A percentile compares a stretch with the other conserved stretches of the same genome.
phyloP scores from a whole-genome alignment of 2,113 vertebrate species.

The Hyla sarda region DNA sequence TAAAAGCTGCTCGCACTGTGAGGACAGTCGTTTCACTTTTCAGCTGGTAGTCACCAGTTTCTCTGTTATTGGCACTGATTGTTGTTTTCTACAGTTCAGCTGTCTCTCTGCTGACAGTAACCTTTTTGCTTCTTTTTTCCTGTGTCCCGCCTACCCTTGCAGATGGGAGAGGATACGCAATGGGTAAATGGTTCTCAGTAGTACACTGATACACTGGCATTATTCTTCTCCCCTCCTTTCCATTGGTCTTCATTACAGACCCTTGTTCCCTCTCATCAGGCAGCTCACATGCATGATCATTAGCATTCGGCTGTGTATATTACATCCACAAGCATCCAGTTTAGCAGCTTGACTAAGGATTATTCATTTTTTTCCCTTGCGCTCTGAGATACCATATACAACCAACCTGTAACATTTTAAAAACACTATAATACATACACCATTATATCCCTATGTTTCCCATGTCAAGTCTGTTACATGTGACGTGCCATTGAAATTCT shows the following conservation, averaged over 20 bases:
- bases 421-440: not conserved
- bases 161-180: constrained; percentile 72
- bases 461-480: not conserved
- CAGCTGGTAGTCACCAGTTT: constrained; percentile 29
- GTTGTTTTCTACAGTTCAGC: constrained; percentile 48
- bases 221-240: constrained; percentile 65
- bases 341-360: not conserved
- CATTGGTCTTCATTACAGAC: constrained; percentile 35
- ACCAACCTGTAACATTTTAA: not conserved
- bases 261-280: constrained; percentile 59
- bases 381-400: not conserved
- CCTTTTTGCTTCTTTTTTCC: constrained; percentile 65
- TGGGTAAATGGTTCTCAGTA: constrained; percentile 70
- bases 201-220: constrained; percentile 55
- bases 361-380: not conserved
- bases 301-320: constrained; percentile 17
- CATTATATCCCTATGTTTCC: constrained; percentile 20
- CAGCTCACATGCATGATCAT: constrained; percentile 43
- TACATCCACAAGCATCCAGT: constrained; percentile 19
- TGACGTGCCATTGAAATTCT: not conserved
- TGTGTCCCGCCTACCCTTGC: constrained; percentile 69
- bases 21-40: constrained; percentile 29
- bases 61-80: constrained; percentile 34
- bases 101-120: constrained; percentile 52
- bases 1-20: not conserved